Evolutionary conservation across 2,797 vertebrate species (phyloP), one percentile per base, ranked within the genome.

Genomic region (Siniperca scherzeri): DNA sequence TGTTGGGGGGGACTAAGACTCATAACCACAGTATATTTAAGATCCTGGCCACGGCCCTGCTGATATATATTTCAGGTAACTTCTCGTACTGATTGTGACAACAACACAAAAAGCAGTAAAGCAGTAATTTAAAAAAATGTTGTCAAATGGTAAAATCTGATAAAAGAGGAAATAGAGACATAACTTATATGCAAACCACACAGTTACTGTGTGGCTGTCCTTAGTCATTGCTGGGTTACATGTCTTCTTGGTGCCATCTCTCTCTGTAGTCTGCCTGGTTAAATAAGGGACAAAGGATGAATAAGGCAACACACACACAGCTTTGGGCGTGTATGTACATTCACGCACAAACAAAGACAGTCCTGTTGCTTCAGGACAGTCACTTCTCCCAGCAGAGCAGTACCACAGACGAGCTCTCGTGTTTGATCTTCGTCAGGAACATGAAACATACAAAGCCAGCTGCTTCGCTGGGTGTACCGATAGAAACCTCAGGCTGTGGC

Each of bases 371-470:
- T 83, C 79, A 57, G 70, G 69, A 72, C 44, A 3, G 40, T 42
- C 40, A 11, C 40, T 42, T 42, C 56, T 67, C 33, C 44, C 33
- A 21, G 65, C 80, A 69, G 74, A 82, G 84, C 64, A 11, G 60
- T 0, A 33, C 57, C 46, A 46, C 50, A 80, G 84, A 80, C 30
- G 19, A 70, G 30, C 55, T 3, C 30, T 69, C 0, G 67, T 38
- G 46, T 84, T 83, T 88, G 83, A 88, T 86, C 78, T 70, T 67
- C 52, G 72, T 79, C 61, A 21, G 64, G 70, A 72, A 74, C 73
- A 74, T 53, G 68, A 72, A 78, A 25, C 53, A 0, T 7, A 27
- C 62, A 46, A 68, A 61, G 1, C 13, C 60, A n/a, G 61, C 83
- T 52, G 80, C 62, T 66, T 77, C 10, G 0, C 66, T n/a, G 27